Base-by-base conservation (phyloP, 2,888 invertebrate species). In the Diadegma fenestrale region DNA sequence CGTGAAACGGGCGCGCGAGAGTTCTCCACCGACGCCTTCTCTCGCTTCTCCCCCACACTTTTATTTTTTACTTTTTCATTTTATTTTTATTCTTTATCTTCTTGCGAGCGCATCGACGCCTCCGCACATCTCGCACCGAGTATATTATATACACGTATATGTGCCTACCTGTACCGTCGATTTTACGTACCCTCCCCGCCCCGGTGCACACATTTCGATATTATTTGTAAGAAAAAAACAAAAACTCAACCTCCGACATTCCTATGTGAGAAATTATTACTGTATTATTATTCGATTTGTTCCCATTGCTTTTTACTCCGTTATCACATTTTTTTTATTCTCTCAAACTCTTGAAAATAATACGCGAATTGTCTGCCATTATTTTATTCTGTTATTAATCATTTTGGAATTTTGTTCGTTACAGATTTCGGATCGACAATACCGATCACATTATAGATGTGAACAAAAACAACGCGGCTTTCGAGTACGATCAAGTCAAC, bases 391-490 rank as follows among this genome's bases (percentile, higher is more conserved):
- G 10, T 37, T 3, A 37, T 30, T 33, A 17, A 17, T 68, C 5
- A 45, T 41, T 48, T 73, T 81, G 87, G 88, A 89, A 88, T 84
- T 93, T 90, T 92, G 91, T 94, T 37, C 3, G 37, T 76, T 95
- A 89, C 95, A 95, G 96, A 96, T 99, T 99, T 95, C 97, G 98
- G 94, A 98, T 98, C 96, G 98, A 99, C 96, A 99, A 99, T 95
- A 98, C 98, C 71, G 98, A 99, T 95, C 98, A 99, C 94, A 98
- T 99, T 94, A 98, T 98, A 94, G 98, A 99, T 94, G 97, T 99
- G 91, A 98, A 98, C 95, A 97, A 98, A 94, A 98, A 98, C 89
- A 98, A 98, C 94, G 96, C 97, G 90, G 97, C 97, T 92, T 98
- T 98, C 94, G 98, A 98, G 94, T 98, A 98, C 94, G 98, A 99